Evolutionary conservation across 2,888 invertebrate genomes (phyloP).

Genomic region (Camptogramma bilineatum): DNA sequence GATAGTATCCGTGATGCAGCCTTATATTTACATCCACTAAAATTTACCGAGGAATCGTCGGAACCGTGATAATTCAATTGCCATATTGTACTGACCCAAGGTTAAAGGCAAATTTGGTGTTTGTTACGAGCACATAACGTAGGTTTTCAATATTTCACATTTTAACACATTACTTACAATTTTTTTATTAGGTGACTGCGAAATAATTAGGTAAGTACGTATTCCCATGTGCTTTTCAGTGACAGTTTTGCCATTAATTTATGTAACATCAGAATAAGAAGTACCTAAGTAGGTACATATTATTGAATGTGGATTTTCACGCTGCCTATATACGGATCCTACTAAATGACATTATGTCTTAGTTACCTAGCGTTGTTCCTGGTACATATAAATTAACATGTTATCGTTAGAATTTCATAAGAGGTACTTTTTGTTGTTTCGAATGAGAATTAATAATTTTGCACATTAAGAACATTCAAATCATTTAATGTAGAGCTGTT

Average conservation of each 20-base stretch:
- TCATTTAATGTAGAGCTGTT: background rate
- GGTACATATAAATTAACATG: background rate
- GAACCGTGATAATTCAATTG: conserved; percentile 72
- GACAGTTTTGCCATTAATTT: no score
- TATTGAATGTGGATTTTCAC: background rate
- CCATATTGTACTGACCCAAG: conserved; percentile 62
- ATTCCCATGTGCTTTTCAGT: background rate
- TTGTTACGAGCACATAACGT: conserved; percentile 37
- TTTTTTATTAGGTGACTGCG: background rate
- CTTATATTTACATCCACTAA: conserved; percentile 30
- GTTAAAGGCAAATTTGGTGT: conserved; percentile 64
- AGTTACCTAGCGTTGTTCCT: background rate
- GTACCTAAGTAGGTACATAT: background rate
- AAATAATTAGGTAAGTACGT: background rate
- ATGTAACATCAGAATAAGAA: no score
- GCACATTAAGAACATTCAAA: background rate
- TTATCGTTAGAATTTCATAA: background rate
- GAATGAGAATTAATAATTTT: background rate
- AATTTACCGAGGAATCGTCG: conserved; percentile 53
- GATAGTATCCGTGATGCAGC: conserved; percentile 29
- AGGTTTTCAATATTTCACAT: conserved; percentile 1
- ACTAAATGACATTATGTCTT: background rate
- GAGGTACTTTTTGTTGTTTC: background rate
- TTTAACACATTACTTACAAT: background rate
- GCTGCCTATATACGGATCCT: background rate